Percentiles rank a stretch among this genome's conserved stretches.
These are phyloP conservation scores for Muscicapa comitata DNA, from an alignment of 2,797 vertebrate species.

Conservation along the genomic window DNA sequence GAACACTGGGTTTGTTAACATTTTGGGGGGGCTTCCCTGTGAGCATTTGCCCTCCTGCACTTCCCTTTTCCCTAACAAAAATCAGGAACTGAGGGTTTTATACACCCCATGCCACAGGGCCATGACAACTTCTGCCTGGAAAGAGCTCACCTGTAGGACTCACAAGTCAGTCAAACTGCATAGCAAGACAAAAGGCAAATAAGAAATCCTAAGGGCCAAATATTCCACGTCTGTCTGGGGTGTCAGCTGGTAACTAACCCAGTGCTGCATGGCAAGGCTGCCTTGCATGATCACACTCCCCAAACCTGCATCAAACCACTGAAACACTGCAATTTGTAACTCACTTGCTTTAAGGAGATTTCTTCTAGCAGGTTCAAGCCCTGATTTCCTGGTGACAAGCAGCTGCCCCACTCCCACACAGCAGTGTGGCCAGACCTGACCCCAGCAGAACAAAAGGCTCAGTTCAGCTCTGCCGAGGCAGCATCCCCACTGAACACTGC, in stretches of 20 bases:
- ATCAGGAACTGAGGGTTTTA: background rate
- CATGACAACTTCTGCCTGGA: background rate
- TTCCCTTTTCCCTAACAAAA: background rate
- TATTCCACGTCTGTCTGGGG: background rate
- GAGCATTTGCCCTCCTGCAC: background rate
- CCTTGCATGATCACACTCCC: accelerated
- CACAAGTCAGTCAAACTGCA: background rate
- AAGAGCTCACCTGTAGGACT: background rate
- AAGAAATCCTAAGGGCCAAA: background rate
- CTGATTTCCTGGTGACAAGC: background rate
- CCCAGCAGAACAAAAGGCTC: background rate
- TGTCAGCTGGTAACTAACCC: background rate
- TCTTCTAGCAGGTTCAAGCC: background rate
- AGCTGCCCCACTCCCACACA: background rate
- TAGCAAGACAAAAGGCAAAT: background rate
- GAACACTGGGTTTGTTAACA: background rate
- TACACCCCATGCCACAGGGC: accelerated
- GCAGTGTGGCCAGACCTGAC: background rate
- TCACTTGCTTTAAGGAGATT: background rate
- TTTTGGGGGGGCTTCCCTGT: background rate
- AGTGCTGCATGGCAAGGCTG: accelerated
- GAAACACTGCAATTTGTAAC: background rate
- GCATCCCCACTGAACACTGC: background rate
- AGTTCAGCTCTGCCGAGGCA: background rate
- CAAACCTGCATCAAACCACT: background rate